Evolutionary conservation across 2,888 invertebrate species (phyloP).

Genomic region (Nipponacmea schrenckii): DNA sequence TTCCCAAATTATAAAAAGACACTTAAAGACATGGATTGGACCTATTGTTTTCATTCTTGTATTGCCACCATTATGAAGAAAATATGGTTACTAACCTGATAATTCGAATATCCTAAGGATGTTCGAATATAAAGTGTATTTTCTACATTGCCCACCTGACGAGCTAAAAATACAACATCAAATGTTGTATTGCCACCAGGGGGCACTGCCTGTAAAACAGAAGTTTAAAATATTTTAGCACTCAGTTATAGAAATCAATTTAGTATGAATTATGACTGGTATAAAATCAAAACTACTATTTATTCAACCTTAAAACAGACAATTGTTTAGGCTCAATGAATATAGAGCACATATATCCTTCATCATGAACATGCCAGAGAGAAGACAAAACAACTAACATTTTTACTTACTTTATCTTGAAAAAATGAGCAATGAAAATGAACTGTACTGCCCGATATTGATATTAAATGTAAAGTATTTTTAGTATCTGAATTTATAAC

Average conservation of each 20-base stretch:
- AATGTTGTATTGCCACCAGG: conserved; percentile 93
- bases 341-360: too few species aligned
- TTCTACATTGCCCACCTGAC: conserved; percentile 87
- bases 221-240: conserved; percentile 5
- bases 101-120: conserved; percentile 89
- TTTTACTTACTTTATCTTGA: conserved; percentile 83
- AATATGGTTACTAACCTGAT: conserved; percentile 74
- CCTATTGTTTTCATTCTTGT: too few species aligned
- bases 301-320: too few species aligned
- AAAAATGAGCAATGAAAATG: conserved; percentile 98
- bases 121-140: conserved; percentile 93
- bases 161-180: conserved; percentile 93
- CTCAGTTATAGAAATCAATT: background rate
- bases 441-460: conserved; percentile 92
- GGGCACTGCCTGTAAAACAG: conserved; percentile 79
- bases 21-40: too few species aligned
- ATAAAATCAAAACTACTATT: too few species aligned
- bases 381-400: background rate
- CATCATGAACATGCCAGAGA: background rate
- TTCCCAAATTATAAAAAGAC: too few species aligned
- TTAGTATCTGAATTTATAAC: conserved; percentile 87
- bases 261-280: too few species aligned
- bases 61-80: too few species aligned
- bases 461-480: conserved; percentile 88
- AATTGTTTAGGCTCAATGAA: too few species aligned